Evolutionary conservation across 1,140 invertebrate species (phyloP), one percentile per base, ranked within the genome.

Genomic region (Ptiloglossa arizonensis): DNA sequence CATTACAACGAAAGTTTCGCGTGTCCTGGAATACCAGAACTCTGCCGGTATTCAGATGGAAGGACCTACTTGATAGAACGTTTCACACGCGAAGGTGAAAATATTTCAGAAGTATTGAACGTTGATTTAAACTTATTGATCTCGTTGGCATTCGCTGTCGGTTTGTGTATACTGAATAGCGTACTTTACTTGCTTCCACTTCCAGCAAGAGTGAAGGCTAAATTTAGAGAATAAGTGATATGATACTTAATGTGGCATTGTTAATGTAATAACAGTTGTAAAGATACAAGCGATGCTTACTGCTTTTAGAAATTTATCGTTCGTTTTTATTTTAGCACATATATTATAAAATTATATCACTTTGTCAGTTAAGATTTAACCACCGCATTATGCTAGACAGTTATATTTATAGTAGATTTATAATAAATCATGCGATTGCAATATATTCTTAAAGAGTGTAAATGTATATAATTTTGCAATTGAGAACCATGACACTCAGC

Each of bases 121-220:
- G 90, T 94, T 5, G 95, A 96, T 75, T 93, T 96, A 27, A 97
- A 97, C 93, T 94, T 98, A 59, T 95, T 96, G 0, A 94, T 98
- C n/a, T 96, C 96, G 0, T 95, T 97, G 77, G 96, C 96, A 0
- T 98, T 98, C 88, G 95, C 96, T 1, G 91, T 96, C 8, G 96
- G 96, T 13, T 94, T 97, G 67, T 95, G 96, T 75, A 93, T 98
- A 62, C 93, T 98, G 0, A 98, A 98, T 88, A 95, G 97, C 84
- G 94, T 98, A 67, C 91, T 98, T 22, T 98, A 98, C 91, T 91
- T 97, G 17, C 94, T 98, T 77, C 97, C 97, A 0, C 89, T 98
- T 71, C 97, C 97, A 0, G 94, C 95, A n/a, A 97, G 96, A 88
- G 94, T 98, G 8, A 97, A 97, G 89, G 95, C 96, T 29, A 98